Conservation (phyloP, 2,888 invertebrate species). For the Slavum lentiscoides region DNA sequence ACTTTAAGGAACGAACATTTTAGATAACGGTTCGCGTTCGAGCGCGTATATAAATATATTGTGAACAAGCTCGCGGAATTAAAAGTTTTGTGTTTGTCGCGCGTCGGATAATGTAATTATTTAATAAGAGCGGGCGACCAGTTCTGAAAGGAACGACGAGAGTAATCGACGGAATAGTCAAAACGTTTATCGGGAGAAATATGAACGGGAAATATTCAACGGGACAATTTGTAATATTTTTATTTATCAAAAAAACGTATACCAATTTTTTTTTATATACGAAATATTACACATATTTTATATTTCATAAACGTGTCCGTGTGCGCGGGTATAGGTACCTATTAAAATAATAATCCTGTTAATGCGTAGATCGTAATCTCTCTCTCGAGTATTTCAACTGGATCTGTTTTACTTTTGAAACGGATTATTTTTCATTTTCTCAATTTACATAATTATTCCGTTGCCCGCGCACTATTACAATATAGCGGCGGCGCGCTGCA, state of each 20-base stretch:
- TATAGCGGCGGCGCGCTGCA: too few species aligned
- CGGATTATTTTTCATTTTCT: background rate
- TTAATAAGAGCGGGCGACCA: background rate
- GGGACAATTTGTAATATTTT: background rate
- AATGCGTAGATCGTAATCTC: background rate
- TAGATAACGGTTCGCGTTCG: background rate
- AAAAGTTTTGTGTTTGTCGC: conserved; percentile 10
- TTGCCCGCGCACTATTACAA: too few species aligned
- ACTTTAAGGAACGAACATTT: background rate
- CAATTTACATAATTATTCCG: too few species aligned
- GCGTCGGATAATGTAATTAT: background rate
- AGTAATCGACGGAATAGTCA: background rate
- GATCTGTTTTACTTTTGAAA: background rate
- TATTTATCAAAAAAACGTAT: background rate
- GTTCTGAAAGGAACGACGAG: background rate
- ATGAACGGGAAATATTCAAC: background rate
- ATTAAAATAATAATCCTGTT: background rate
- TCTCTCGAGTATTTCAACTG: background rate
- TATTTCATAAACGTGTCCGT: background rate
- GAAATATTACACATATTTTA: background rate
- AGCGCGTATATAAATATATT: background rate
- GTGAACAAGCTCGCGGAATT: background rate
- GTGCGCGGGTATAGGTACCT: background rate
- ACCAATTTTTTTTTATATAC: background rate
- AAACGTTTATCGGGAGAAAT: background rate